A percentile compares a stretch with the other conserved stretches of the same genome.
These are phyloP conservation scores for Augiades crinisus DNA, from an alignment of 2,888 invertebrate genomes.

Conservation along the genomic window DNA sequence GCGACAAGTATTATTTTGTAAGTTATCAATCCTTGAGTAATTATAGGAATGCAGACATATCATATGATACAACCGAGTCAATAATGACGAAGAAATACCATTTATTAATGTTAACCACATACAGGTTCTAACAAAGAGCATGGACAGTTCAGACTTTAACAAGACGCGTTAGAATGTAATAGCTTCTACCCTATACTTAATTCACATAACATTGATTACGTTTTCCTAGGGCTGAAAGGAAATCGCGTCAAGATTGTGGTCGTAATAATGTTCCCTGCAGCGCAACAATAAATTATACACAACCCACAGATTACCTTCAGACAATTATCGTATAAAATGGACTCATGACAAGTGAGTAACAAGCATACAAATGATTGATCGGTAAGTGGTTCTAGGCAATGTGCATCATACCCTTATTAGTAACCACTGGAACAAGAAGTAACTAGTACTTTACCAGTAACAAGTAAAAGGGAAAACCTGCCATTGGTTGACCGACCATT, in stretches of 20 bases:
- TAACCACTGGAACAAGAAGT: slow-evolving; percentile 1
- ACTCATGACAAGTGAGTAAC: slow-evolving; percentile 10
- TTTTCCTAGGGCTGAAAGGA: slow-evolving; percentile 10
- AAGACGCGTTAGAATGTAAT: background rate
- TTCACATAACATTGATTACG: background rate
- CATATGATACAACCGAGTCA: background rate
- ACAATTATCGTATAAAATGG: slow-evolving; percentile 1
- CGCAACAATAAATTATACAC: slow-evolving; percentile 9
- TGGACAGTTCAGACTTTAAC: no score
- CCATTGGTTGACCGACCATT: slow-evolving; percentile 16
- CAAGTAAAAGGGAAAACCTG: slow-evolving; percentile 21
- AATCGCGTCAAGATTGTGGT: slow-evolving; percentile 1
- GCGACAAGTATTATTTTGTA: no score
- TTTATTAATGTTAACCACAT: background rate
- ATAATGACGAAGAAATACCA: background rate
- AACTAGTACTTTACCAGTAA: slow-evolving; percentile 4
- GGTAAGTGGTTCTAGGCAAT: background rate
- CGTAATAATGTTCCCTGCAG: slow-evolving; percentile 10
- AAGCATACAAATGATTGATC: slow-evolving; percentile 4
- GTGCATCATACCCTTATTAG: slow-evolving; percentile 12
- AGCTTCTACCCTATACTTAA: slow-evolving; percentile 1
- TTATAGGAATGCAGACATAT: no score
- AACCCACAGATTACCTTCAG: background rate
- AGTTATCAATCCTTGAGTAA: no score
- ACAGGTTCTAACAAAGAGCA: background rate